Evolutionary conservation across 2,797 vertebrate species (phyloP).

Genomic region (Eremophila alpestris): DNA sequence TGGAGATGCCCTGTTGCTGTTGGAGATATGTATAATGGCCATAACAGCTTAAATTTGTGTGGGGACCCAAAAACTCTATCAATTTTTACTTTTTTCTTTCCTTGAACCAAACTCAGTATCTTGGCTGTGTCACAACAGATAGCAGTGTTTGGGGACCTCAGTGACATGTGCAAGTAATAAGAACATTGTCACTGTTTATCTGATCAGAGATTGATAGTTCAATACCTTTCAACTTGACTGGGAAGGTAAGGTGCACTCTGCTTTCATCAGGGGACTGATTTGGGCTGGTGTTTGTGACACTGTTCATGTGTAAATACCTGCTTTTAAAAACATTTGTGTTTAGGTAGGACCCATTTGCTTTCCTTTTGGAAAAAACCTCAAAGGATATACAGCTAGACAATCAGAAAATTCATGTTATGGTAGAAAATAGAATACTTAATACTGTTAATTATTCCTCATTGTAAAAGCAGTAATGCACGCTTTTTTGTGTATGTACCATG

Average conservation of each 20-base stretch:
- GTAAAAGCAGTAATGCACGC: background rate
- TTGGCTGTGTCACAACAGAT: background rate
- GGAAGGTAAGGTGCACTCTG: background rate
- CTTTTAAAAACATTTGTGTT: background rate
- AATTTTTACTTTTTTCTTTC: background rate
- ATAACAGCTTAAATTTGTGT: background rate
- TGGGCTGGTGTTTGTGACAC: background rate
- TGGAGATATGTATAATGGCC: background rate
- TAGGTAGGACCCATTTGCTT: background rate
- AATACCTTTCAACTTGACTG: background rate
- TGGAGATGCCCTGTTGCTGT: background rate
- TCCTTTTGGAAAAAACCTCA: background rate
- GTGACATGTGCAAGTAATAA: background rate
- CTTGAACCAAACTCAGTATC: background rate
- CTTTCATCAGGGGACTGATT: background rate
- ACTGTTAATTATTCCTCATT: background rate
- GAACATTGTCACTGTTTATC: background rate
- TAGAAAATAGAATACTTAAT: background rate
- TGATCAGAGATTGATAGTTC: background rate
- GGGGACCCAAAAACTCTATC: background rate
- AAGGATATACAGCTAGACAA: background rate
- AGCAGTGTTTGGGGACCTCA: background rate
- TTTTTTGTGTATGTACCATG: background rate
- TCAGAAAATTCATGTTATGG: background rate
- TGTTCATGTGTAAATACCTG: background rate